Percentiles rank a stretch among this genome's conserved stretches.
Evolutionary conservation across 1,140 invertebrate species (phyloP).

Genomic region (Pomacea maculata): DNA sequence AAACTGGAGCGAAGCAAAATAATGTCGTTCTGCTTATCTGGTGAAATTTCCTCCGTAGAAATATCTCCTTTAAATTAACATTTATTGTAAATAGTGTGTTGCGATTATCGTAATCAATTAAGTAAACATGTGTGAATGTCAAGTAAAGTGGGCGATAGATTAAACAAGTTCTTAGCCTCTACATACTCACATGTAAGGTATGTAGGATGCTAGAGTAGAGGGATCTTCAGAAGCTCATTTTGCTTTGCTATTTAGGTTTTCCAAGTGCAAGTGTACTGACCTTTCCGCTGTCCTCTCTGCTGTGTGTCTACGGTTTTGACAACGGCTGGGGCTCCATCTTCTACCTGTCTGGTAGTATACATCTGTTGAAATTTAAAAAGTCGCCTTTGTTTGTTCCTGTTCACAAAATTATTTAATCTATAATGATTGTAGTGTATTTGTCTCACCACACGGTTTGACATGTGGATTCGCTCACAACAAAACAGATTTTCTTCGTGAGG

Average conservation of each 20-base stretch:
- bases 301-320: background rate
- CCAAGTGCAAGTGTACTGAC: background rate
- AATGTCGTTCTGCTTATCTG: conserved; percentile 48
- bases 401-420: too few species aligned
- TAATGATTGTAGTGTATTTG: too few species aligned
- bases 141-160: background rate
- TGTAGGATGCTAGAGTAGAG: background rate
- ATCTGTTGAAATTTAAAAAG: too few species aligned
- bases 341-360: conserved; percentile 44
- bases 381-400: too few species aligned
- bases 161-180: background rate
- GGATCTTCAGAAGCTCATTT: background rate
- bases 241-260: background rate
- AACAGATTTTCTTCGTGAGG: too few species aligned
- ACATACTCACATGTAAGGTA: background rate
- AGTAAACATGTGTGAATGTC: background rate
- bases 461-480: background rate
- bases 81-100: too few species aligned
- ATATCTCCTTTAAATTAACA: too few species aligned
- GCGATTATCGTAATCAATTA: too few species aligned
- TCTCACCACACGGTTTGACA: too few species aligned
- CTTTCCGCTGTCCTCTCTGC: background rate
- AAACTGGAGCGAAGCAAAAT: conserved; percentile 56
- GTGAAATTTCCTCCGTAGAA: conserved; percentile 26
- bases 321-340: too few species aligned